These are phyloP conservation scores for Danaus melanippus DNA, from an alignment of 1,140 invertebrate species.

Conservation along the genomic window DNA sequence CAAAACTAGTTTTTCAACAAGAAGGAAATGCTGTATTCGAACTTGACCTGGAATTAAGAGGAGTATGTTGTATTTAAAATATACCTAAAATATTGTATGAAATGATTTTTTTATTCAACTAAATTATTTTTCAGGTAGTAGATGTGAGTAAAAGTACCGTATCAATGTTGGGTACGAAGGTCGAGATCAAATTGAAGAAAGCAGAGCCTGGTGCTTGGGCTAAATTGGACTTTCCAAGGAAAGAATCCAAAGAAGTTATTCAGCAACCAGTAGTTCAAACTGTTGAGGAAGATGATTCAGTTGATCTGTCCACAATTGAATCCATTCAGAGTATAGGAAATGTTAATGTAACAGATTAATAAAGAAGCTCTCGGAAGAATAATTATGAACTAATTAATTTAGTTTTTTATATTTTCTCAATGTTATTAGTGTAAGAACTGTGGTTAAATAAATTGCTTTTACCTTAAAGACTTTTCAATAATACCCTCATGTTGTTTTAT, in stretches of 20 bases:
- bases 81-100: background rate
- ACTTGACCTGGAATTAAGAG: conserved; percentile 86
- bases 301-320: conserved; percentile 64
- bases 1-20: conserved; percentile 85
- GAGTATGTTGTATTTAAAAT: conserved; percentile 75
- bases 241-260: conserved; percentile 42
- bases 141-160: conserved; percentile 80
- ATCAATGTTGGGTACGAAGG: conserved; percentile 91
- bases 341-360: conserved; percentile 52
- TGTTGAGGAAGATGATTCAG: conserved; percentile 65
- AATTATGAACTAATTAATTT: too few species aligned
- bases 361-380: background rate
- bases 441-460: too few species aligned
- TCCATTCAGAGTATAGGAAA: conserved; percentile 54
- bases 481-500: too few species aligned
- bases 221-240: conserved; percentile 78
- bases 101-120: too few species aligned
- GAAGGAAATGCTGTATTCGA: conserved; percentile 82
- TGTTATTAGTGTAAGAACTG: too few species aligned
- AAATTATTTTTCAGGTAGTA: conserved; percentile 74
- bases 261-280: conserved; percentile 23
- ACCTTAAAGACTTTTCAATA: too few species aligned
- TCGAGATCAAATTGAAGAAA: conserved; percentile 95
- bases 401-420: too few species aligned
- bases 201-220: conserved; percentile 87